Evolutionary conservation across 2,797 vertebrate species (phyloP).

Genomic region (Etheostoma nigrum): DNA sequence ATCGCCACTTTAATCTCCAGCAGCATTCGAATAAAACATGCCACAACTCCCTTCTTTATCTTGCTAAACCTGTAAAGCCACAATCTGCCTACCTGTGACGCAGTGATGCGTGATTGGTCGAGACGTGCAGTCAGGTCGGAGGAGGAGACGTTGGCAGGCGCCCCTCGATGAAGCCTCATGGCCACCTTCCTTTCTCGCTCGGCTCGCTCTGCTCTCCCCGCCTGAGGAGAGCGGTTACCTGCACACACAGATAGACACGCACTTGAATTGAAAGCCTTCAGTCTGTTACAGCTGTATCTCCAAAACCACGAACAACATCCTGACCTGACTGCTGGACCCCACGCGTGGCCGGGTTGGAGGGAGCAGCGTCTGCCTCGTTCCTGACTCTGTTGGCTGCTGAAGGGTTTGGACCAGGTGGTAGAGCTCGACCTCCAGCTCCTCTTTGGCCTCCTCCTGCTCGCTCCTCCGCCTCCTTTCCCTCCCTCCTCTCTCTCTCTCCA

Average conservation of each 20-base stretch:
- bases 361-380: slow-evolving; percentile 90
- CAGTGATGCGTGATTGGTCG: slow-evolving; percentile 95
- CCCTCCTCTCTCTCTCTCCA: slow-evolving; percentile 90
- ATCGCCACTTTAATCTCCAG: neutral
- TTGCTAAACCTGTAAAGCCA: too few species aligned
- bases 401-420: slow-evolving; percentile 90
- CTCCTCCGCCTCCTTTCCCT: slow-evolving; percentile 81
- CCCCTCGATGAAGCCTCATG: slow-evolving; percentile 96
- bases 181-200: slow-evolving; percentile 97
- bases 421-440: slow-evolving; percentile 89
- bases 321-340: slow-evolving; percentile 93
- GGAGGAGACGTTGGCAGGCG: slow-evolving; percentile 95
- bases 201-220: slow-evolving; percentile 89
- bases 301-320: neutral
- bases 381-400: slow-evolving; percentile 92
- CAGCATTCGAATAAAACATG: neutral
- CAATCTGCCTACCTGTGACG: slow-evolving; percentile 89
- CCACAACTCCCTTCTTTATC: neutral
- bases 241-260: slow-evolving; percentile 16
- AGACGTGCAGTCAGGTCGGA: slow-evolving; percentile 95
- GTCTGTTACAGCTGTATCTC: neutral
- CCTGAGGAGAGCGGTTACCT: slow-evolving; percentile 96
- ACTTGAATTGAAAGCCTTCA: neutral
- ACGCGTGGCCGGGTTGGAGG: slow-evolving; percentile 90
- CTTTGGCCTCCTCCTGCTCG: slow-evolving; percentile 84